Base-by-base conservation (phyloP, 2,113 vertebrate genomes). In the Vulpes vulpes region DNA sequence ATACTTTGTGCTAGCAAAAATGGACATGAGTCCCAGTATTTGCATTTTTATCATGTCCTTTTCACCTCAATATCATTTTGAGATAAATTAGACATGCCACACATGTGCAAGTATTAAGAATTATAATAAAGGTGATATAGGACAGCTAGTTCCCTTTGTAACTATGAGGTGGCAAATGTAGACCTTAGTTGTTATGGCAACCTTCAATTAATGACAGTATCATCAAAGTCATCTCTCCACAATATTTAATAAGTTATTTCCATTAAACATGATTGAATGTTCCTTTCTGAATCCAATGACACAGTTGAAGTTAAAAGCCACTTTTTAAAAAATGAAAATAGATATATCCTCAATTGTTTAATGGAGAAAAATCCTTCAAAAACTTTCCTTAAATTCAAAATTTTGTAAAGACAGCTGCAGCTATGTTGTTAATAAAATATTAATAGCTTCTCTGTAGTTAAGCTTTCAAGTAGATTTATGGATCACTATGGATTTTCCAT, bases 171-270 rank as follows among this genome's bases (percentile, higher is more conserved):
- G 92, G 97, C 97, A 38, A 97, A 19, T 93, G 53, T 20, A 97
- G 96, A 96, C 95, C 91, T 98, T 98, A 93, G 98, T 98, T 98
- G 97, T 98, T 98, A 98, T 98, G 86, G 93, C 83, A 98, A 98
- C 79, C 35, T 97, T 97, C 96, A 98, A 98, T 98, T 98, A 98
- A 98, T 95, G 93, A 93, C 98, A 97, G 74, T 97, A 94, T 96
- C 94, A 98, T 97, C 92, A 98, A 98, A 98, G 94, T 93, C 87
- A 67, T 98, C 96, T 97, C 94, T 96, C 95, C 97, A 85, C 14
- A 76, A 80, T 95, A 79, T 67, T 97, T 98, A 96, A 90, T 93
- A 85, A 88, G 80, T 86, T 96, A 96, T 96, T 89, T 95, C 10
- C 62, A 94, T 98, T 96, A 97, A 96, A 81, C 20, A 65, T 94